These are phyloP conservation scores for Brachyptera putata DNA, from an alignment of 2,888 invertebrate genomes.

Conservation along the genomic window DNA sequence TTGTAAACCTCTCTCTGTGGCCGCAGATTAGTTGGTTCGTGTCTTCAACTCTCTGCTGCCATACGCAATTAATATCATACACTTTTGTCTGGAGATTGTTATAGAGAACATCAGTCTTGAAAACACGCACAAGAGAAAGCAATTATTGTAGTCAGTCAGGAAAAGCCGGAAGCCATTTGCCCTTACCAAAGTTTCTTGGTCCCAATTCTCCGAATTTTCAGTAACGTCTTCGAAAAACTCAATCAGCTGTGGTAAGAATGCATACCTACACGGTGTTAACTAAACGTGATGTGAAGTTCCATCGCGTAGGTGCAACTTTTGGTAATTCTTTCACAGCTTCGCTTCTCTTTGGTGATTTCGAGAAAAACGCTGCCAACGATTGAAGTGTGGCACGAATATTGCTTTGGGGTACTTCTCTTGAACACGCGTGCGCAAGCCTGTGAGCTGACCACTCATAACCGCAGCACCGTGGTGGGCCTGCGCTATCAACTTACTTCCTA, in stretches of 20 bases:
- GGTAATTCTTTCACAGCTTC: background rate
- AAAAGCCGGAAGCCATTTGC: background rate
- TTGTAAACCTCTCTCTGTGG: no score
- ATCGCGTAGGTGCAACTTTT: background rate
- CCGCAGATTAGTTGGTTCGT: no score
- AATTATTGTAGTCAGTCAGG: background rate
- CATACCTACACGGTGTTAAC: background rate
- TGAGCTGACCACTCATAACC: background rate
- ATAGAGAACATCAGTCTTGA: background rate
- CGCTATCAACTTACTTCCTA: slow-evolving; percentile 12
- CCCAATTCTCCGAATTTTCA: background rate
- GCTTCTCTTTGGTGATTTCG: background rate
- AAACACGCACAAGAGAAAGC: background rate
- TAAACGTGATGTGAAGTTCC: background rate
- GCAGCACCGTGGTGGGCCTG: slow-evolving; percentile 10
- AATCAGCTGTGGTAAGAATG: background rate
- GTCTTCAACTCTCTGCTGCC: no score
- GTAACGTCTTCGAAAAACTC: background rate
- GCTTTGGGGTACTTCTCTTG: background rate
- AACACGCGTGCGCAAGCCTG: background rate
- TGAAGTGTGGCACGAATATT: background rate
- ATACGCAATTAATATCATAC: background rate
- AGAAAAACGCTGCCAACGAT: slow-evolving; percentile 3
- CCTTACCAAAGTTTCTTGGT: background rate
- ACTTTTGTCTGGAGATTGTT: background rate